Percentiles rank a stretch among this genome's conserved stretches.
Evolutionary conservation across 2,797 vertebrate species (phyloP).

Genomic region (Phoebastria nigripes): DNA sequence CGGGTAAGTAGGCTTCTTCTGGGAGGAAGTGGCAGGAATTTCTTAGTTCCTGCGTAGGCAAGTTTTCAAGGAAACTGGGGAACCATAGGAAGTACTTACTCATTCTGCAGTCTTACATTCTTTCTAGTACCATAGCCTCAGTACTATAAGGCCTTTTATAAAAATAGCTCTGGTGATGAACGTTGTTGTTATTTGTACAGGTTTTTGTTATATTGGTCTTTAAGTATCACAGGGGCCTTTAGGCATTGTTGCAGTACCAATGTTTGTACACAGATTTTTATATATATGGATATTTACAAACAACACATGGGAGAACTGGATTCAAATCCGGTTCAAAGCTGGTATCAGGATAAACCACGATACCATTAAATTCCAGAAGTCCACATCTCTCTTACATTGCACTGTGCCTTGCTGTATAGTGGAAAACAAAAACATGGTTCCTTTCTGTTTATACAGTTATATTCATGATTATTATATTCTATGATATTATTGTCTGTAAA

Average conservation of each 20-base stretch:
- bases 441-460: background rate
- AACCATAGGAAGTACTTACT: background rate
- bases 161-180: background rate
- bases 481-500: background rate
- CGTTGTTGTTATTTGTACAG: background rate
- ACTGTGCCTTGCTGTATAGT: background rate
- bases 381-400: background rate
- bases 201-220: background rate
- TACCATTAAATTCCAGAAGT: background rate
- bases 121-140: background rate
- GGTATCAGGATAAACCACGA: background rate
- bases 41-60: accelerated
- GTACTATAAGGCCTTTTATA: background rate
- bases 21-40: background rate
- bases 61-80: background rate
- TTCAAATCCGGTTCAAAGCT: background rate
- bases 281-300: background rate
- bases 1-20: background rate
- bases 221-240: background rate
- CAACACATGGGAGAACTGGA: background rate
- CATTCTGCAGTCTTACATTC: background rate
- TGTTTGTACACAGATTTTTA: accelerated
- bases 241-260: background rate
- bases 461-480: background rate
- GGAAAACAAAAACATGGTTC: background rate